phyloP scores from a whole-genome alignment of 2,888 invertebrate species.

The Acleris holmiana region DNA sequence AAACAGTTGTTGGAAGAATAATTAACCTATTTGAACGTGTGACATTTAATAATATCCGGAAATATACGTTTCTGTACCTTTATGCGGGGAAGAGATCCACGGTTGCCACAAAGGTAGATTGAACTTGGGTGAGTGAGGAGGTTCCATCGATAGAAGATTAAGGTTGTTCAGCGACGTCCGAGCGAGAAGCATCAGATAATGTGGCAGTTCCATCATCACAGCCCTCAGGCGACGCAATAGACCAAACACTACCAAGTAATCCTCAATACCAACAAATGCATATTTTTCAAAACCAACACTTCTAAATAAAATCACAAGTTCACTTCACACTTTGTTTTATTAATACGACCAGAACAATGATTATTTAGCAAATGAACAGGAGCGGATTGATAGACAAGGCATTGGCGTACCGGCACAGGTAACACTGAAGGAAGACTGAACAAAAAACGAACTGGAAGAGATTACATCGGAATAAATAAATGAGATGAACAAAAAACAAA shows the following conservation, averaged over 20 bases:
- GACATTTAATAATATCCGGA: not conserved
- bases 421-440: conserved; percentile 84
- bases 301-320: conserved; percentile 9
- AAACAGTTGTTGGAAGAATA: not conserved
- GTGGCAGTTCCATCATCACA: conserved; percentile 80
- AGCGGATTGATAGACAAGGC: conserved; percentile 60
- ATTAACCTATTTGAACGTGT: not conserved
- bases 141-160: conserved; percentile 73
- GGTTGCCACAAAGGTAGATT: conserved; percentile 81
- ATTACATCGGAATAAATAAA: conserved; percentile 86
- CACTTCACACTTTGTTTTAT: conserved; percentile 29
- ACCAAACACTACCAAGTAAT: conserved; percentile 44
- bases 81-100: conserved; percentile 72
- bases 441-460: conserved; percentile 84
- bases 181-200: conserved; percentile 73
- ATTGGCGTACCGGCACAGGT: conserved; percentile 80
- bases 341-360: conserved; percentile 23
- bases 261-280: conserved; percentile 33
- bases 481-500: conserved; percentile 84
- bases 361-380: conserved; percentile 52
- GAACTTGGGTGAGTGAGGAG: conserved; percentile 80
- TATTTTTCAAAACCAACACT: conserved; percentile 47
- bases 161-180: conserved; percentile 68
- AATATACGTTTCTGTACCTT: conserved; percentile 58
- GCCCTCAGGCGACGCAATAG: conserved; percentile 47